Evolutionary conservation across 2,113 vertebrate species (phyloP).

Genomic region (Salminus brasiliensis): DNA sequence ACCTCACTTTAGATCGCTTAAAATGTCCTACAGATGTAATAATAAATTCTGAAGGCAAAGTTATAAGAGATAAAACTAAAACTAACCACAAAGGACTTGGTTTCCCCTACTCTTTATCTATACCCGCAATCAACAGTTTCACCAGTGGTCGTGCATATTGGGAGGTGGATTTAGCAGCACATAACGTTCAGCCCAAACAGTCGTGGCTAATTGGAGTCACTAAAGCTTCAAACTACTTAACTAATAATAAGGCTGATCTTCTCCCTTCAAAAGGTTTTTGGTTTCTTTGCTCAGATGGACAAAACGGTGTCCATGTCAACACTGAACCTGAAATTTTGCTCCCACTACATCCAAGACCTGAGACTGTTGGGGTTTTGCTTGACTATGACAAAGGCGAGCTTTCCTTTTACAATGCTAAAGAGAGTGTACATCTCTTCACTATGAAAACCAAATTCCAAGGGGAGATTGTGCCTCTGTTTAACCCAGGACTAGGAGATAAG

Average conservation of each 20-base stretch:
- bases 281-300: conserved; percentile 61
- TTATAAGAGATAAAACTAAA: accelerated
- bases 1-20: conserved; percentile 35
- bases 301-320: conserved; percentile 37
- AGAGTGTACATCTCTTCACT: conserved; percentile 41
- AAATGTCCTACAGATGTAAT: accelerated
- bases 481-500: conserved; percentile 52
- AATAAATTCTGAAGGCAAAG: accelerated
- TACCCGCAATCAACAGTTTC: conserved; percentile 54
- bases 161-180: conserved; percentile 44
- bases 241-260: accelerated
- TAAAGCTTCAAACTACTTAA: background rate
- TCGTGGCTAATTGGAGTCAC: conserved; percentile 70
- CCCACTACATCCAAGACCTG: background rate
- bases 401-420: conserved; percentile 61
- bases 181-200: background rate
- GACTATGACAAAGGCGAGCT: conserved; percentile 50
- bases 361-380: conserved; percentile 61
- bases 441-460: conserved; percentile 25
- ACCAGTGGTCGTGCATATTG: conserved; percentile 63
- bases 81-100: accelerated
- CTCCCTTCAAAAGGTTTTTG: conserved; percentile 54
- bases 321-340: conserved; percentile 14
- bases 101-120: conserved; percentile 50
- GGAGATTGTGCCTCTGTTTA: conserved; percentile 66